Conservation (phyloP, 2,888 invertebrate species). For the Creontiades dilutus region DNA sequence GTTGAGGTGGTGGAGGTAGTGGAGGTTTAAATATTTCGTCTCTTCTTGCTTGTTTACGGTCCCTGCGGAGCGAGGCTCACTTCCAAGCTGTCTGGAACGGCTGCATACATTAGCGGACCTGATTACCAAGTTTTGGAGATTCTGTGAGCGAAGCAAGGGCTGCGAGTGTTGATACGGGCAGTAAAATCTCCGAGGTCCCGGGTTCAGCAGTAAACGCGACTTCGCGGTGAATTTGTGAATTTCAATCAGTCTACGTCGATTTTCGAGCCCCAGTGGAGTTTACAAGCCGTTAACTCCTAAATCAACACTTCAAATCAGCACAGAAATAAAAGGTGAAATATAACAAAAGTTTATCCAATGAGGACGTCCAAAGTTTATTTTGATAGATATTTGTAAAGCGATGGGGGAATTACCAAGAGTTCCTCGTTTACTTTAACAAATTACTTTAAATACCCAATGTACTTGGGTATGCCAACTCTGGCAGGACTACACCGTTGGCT, state of each 20-base stretch:
- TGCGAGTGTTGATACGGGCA: conserved; percentile 5
- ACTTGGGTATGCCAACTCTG: too few relatives aligned
- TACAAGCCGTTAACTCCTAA: too few relatives aligned
- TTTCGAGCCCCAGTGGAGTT: not conserved
- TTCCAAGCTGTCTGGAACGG: conserved; percentile 11
- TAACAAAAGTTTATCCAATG: too few relatives aligned
- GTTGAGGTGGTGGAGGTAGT: not conserved
- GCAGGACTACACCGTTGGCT: too few relatives aligned
- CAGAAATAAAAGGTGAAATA: too few relatives aligned
- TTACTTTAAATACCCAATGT: too few relatives aligned
- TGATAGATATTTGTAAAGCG: too few relatives aligned
- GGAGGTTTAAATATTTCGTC: conserved; percentile 30
- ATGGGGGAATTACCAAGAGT: too few relatives aligned
- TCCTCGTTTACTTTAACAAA: too few relatives aligned
- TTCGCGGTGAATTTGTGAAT: not conserved
- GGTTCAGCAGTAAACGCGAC: not conserved
- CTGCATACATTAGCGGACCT: conserved; percentile 25
- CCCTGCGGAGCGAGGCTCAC: not conserved
- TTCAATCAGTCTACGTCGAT: not conserved
- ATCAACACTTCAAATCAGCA: too few relatives aligned
- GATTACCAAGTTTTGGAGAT: conserved; percentile 20
- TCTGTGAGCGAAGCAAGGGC: not conserved
- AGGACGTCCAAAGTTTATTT: too few relatives aligned
- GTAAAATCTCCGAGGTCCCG: not conserved
- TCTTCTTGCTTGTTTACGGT: conserved; percentile 13